Conservation (phyloP, 2,888 invertebrate genomes). For the Zeuzera pyrina region DNA sequence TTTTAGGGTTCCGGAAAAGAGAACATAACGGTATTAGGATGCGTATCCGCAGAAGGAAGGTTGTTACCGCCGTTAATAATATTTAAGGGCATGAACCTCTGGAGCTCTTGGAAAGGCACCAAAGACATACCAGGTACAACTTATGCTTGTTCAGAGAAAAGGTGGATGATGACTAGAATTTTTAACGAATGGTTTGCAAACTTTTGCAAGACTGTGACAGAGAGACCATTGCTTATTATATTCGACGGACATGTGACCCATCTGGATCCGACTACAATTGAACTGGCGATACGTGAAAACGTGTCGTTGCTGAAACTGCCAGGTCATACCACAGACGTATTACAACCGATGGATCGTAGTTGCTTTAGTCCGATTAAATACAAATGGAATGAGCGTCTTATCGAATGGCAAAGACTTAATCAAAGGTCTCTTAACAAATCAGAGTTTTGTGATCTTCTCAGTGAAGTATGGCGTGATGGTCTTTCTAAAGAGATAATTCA, state of each 20-base stretch:
- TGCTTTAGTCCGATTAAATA: conserved; percentile 4
- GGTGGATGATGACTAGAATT: conserved; percentile 7
- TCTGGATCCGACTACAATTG: conserved; percentile 7
- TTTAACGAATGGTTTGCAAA: conserved; percentile 7
- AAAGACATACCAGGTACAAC: conserved; percentile 3
- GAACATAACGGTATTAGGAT: conserved; percentile 4
- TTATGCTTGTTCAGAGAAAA: conserved; percentile 5
- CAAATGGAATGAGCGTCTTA: too few species aligned
- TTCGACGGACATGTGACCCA: conserved; percentile 8
- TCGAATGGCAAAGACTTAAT: conserved; percentile 9
- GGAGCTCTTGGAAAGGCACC: conserved; percentile 4
- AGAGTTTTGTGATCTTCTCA: conserved; percentile 7
- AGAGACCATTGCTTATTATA: conserved; percentile 7
- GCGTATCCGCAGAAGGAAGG: conserved; percentile 2
- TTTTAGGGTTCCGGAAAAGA: conserved; percentile 6
- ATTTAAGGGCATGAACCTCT: conserved; percentile 3
- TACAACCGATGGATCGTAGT: conserved; percentile 6
- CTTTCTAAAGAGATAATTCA: conserved; percentile 5
- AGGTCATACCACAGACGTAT: conserved; percentile 2
- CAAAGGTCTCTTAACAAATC: conserved; percentile 7
- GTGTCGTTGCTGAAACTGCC: conserved; percentile 6
- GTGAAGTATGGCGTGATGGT: conserved; percentile 7
- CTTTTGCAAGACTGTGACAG: conserved; percentile 4
- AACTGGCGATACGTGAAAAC: conserved; percentile 5
- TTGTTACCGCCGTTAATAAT: conserved; percentile 4